These are phyloP conservation scores for Mechanitis mazaeus DNA, from an alignment of 2,888 invertebrate genomes.

Conservation along the genomic window DNA sequence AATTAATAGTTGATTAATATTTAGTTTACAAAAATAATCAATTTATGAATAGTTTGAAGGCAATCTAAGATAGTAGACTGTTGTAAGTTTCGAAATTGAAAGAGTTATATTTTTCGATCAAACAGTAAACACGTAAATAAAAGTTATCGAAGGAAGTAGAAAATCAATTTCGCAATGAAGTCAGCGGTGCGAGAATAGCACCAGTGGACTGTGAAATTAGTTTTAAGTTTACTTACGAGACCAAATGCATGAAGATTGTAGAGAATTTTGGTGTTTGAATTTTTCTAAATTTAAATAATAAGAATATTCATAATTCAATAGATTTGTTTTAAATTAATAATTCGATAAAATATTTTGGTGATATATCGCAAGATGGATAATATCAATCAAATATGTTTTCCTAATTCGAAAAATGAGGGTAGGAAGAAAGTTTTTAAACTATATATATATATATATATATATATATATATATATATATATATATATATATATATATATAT, in stretches of 20 bases:
- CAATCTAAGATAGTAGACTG: too few species aligned
- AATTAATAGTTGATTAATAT: too few species aligned
- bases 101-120: neutral
- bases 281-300: too few species aligned
- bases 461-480: slow-evolving; percentile 26
- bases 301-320: too few species aligned
- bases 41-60: too few species aligned
- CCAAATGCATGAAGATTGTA: neutral
- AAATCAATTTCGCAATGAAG: slow-evolving; percentile 1
- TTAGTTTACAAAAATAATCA: too few species aligned
- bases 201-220: slow-evolving; percentile 6
- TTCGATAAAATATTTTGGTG: neutral
- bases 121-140: slow-evolving; percentile 1
- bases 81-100: too few species aligned
- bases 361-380: slow-evolving; percentile 16
- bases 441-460: too few species aligned
- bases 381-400: slow-evolving; percentile 45
- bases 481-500: slow-evolving; percentile 14
- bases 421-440: slow-evolving; percentile 45
- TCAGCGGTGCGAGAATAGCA: neutral
- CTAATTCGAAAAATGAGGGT: slow-evolving; percentile 56
- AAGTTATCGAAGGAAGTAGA: slow-evolving; percentile 3
- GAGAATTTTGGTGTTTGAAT: too few species aligned
- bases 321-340: too few species aligned
- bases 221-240: slow-evolving; percentile 2